phyloP scores from a whole-genome alignment of 64 coral and sea anemone species.

The Catalaphyllia jardinei region DNA sequence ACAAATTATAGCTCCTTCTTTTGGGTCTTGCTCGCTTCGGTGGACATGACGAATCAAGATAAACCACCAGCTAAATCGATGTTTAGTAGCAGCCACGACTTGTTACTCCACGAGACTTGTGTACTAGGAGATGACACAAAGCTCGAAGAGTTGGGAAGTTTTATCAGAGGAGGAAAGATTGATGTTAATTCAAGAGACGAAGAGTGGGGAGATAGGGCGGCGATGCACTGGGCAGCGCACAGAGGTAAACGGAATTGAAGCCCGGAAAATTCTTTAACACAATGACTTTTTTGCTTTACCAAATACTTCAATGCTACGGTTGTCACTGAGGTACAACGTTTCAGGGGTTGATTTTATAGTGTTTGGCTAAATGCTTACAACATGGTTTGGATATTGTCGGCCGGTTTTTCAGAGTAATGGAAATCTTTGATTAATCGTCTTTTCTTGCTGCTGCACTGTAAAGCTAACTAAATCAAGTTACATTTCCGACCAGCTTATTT shows the following conservation, averaged over 20 bases:
- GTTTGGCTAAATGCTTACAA: too few species aligned
- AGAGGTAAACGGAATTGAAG: constrained; percentile 42
- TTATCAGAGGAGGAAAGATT: constrained; percentile 77
- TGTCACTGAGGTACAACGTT: too few species aligned
- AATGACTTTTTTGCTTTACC: too few species aligned
- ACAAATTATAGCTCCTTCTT: neutral
- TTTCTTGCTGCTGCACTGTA: too few species aligned
- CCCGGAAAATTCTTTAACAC: too few species aligned
- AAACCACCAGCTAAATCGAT: neutral
- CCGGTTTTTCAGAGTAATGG: neutral
- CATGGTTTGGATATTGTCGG: neutral
- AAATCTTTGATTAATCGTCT: neutral
- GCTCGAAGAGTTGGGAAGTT: constrained; percentile 81
- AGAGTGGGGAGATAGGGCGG: constrained; percentile 71
- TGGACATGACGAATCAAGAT: constrained; percentile 2
- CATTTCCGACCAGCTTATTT: too few species aligned
- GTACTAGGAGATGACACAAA: constrained; percentile 63
- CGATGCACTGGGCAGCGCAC: constrained; percentile 82
- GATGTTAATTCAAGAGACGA: constrained; percentile 80
- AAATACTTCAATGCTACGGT: too few species aligned
- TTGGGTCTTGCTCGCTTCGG: neutral
- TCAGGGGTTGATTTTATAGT: too few species aligned
- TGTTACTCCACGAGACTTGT: constrained; percentile 71
- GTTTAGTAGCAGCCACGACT: constrained; percentile 38
- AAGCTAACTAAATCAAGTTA: too few species aligned